These are phyloP conservation scores for Synergus itoensis DNA, from an alignment of 2,888 invertebrate species.

Conservation along the genomic window DNA sequence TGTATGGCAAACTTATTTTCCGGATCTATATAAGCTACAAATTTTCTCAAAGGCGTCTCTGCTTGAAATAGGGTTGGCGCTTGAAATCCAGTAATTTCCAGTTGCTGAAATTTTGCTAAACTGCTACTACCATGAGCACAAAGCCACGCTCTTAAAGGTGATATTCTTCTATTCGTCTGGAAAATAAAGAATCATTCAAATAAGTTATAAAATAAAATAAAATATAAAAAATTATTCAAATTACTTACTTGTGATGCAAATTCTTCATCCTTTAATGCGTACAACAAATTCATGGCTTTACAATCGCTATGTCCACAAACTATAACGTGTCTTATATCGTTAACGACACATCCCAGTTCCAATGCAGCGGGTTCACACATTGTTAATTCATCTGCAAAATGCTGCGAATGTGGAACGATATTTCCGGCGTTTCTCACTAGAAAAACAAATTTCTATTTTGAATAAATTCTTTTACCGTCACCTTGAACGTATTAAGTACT, in stretches of 20 bases:
- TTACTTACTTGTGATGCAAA: conserved; percentile 83
- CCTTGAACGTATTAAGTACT: conserved; percentile 22
- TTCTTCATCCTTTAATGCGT: conserved; percentile 88
- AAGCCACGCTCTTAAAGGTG: conserved; percentile 94
- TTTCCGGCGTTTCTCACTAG: conserved; percentile 97
- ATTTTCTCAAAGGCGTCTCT: conserved; percentile 91
- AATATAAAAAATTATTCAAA: conserved; percentile 5
- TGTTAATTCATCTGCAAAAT: conserved; percentile 91
- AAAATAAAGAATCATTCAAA: conserved; percentile 48
- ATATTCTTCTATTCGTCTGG: conserved; percentile 88
- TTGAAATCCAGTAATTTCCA: conserved; percentile 82
- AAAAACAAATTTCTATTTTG: conserved; percentile 65
- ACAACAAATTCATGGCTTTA: conserved; percentile 97
- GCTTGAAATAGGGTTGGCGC: conserved; percentile 91
- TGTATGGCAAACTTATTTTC: conserved; percentile 92
- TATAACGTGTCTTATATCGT: conserved; percentile 94
- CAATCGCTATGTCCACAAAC: conserved; percentile 99
- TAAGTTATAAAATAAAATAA: background rate
- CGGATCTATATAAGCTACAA: conserved; percentile 96
- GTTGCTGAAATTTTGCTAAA: conserved; percentile 89
- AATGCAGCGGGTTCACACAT: conserved; percentile 97
- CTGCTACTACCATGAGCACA: conserved; percentile 92
- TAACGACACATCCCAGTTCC: conserved; percentile 95
- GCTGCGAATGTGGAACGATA: conserved; percentile 94
- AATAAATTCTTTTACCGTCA: conserved; percentile 18